These are phyloP conservation scores for Torymus auratus DNA, from an alignment of 2,888 invertebrate genomes.

Conservation along the genomic window DNA sequence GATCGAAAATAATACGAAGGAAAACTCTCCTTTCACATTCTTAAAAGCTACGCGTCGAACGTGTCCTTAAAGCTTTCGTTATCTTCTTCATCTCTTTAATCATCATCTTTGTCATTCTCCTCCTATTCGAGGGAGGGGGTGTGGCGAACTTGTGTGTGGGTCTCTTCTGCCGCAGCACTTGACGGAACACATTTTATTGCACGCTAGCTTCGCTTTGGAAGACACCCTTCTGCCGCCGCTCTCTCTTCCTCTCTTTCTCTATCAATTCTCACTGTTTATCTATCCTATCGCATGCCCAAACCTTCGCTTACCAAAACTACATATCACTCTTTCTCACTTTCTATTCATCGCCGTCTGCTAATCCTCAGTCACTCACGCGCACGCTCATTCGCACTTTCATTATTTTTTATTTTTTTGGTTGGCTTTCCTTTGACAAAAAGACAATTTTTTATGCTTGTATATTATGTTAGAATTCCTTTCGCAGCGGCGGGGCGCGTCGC, in stretches of 20 bases:
- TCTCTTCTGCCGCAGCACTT: slow-evolving; percentile 33
- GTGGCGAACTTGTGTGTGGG: neutral
- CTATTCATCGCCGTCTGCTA: neutral
- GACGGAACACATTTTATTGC: slow-evolving; percentile 44
- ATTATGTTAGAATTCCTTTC: slow-evolving; percentile 35
- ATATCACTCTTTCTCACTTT: neutral
- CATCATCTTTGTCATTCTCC: neutral
- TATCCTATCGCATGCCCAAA: neutral
- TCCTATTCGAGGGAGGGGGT: too few species aligned
- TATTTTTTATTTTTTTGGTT: slow-evolving; percentile 65
- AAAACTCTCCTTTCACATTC: too few species aligned
- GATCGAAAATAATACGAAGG: too few species aligned
- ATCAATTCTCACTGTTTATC: neutral
- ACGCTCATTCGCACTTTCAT: slow-evolving; percentile 48
- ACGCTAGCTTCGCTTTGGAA: slow-evolving; percentile 41
- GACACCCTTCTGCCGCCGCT: slow-evolving; percentile 16
- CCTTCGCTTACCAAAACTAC: neutral
- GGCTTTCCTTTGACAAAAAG: slow-evolving; percentile 68
- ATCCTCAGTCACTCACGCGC: slow-evolving; percentile 7
- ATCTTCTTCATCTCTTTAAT: slow-evolving; percentile 2
- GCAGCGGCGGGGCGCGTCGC: slow-evolving; percentile 14
- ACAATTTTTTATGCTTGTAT: slow-evolving; percentile 63
- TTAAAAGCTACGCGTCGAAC: too few species aligned
- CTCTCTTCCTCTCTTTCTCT: slow-evolving; percentile 1
- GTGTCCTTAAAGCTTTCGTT: neutral